Conservation (phyloP, 2,888 invertebrate genomes). For the Cristatella mucedo region DNA sequence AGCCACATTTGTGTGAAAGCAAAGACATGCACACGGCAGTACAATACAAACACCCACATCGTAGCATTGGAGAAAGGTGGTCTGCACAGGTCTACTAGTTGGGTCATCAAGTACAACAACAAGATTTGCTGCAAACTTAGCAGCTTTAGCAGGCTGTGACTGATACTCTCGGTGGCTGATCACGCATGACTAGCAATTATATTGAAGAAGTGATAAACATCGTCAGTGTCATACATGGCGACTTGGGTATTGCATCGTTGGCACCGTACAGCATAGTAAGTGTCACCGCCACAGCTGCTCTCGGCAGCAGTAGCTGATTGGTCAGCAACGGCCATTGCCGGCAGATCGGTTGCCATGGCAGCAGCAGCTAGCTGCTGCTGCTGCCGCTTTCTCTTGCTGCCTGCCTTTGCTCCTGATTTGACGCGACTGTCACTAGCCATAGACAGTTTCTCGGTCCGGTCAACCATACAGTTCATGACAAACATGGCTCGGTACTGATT, state of each 20-base stretch:
- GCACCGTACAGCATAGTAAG: slow-evolving; percentile 43
- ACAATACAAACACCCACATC: too few relatives aligned
- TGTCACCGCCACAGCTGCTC: slow-evolving; percentile 21
- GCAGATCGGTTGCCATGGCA: not conserved
- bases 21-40: too few relatives aligned
- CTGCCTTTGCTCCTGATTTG: slow-evolving; percentile 11
- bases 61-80: too few relatives aligned
- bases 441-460: slow-evolving; percentile 25
- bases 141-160: too few relatives aligned
- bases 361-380: not conserved
- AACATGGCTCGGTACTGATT: slow-evolving; percentile 49
- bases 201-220: slow-evolving; percentile 48
- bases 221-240: slow-evolving; percentile 44
- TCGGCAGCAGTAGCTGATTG: not conserved
- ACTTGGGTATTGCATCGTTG: slow-evolving; percentile 43
- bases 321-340: not conserved
- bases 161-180: too few relatives aligned
- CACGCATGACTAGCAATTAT: slow-evolving; percentile 42
- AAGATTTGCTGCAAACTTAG: too few relatives aligned
- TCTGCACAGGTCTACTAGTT: too few relatives aligned
- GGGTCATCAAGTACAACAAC: too few relatives aligned
- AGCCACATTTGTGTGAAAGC: too few relatives aligned
- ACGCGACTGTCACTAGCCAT: slow-evolving; percentile 13
- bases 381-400: not conserved
- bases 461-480: slow-evolving; percentile 44